These are phyloP conservation scores for Graphium colonna DNA, from an alignment of 2,888 invertebrate genomes.

Conservation along the genomic window DNA sequence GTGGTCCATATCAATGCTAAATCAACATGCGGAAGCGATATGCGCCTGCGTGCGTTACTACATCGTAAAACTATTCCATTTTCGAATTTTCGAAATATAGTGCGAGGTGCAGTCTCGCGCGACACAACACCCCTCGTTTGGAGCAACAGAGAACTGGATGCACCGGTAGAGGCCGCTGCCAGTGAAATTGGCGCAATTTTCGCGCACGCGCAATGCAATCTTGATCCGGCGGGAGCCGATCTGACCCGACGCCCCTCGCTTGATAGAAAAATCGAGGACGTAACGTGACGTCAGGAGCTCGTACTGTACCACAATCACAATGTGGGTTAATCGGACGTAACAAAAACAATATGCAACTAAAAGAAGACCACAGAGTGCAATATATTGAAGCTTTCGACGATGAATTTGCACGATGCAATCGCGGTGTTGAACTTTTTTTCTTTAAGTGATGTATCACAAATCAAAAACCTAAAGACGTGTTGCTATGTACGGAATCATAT, in stretches of 20 bases:
- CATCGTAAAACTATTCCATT: constrained; percentile 66
- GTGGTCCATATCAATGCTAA: constrained; percentile 10
- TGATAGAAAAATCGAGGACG: constrained; percentile 77
- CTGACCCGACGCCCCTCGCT: constrained; percentile 68
- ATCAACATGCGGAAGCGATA: constrained; percentile 14
- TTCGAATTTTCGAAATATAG: constrained; percentile 64
- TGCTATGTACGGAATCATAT: too few species aligned
- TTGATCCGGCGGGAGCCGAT: constrained; percentile 66
- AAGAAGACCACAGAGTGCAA: constrained; percentile 23
- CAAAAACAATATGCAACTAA: constrained; percentile 56
- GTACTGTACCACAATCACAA: constrained; percentile 59
- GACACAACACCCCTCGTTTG: constrained; percentile 65
- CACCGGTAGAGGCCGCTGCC: constrained; percentile 71
- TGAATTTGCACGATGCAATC: background rate
- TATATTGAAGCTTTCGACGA: constrained; percentile 17
- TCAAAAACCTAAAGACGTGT: too few species aligned
- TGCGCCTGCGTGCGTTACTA: constrained; percentile 30
- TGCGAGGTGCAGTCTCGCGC: constrained; percentile 49
- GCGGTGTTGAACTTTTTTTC: constrained; percentile 3
- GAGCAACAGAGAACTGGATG: constrained; percentile 59
- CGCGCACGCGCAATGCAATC: constrained; percentile 66
- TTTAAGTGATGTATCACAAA: too few species aligned
- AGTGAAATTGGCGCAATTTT: constrained; percentile 76
- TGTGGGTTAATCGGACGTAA: constrained; percentile 70
- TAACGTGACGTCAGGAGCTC: constrained; percentile 72